phyloP scores from a whole-genome alignment of 1,140 invertebrate species.

The Drosophila sucinea region DNA sequence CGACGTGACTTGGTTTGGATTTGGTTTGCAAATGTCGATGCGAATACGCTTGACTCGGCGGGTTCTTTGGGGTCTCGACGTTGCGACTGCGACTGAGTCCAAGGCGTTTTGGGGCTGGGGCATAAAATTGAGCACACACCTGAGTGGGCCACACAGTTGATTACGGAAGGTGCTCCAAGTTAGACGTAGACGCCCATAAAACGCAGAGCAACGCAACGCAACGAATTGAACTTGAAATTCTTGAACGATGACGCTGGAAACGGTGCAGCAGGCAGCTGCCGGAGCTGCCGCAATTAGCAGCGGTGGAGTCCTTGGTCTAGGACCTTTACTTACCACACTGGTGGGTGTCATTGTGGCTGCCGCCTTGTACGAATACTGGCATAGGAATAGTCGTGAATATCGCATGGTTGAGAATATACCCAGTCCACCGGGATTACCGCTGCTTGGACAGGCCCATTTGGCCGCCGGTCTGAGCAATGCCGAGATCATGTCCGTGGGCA shows the following conservation, averaged over 20 bases:
- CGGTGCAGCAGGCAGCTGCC: constrained; percentile 60
- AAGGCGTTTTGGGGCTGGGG: constrained; percentile 5
- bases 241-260: constrained; percentile 68
- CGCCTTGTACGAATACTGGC: constrained; percentile 73
- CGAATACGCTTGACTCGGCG: constrained; percentile 61
- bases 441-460: constrained; percentile 86
- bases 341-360: constrained; percentile 62
- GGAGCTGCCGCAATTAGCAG: not conserved
- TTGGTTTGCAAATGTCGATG: constrained; percentile 58
- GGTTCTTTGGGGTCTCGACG: not conserved
- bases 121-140: constrained; percentile 46
- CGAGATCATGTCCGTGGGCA: constrained; percentile 83
- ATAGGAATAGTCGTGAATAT: constrained; percentile 68
- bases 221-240: not conserved
- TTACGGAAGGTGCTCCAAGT: constrained; percentile 38
- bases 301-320: constrained; percentile 44
- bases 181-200: constrained; percentile 33
- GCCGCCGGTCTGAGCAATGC: constrained; percentile 84
- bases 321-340: constrained; percentile 63
- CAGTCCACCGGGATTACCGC: constrained; percentile 84
- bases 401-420: constrained; percentile 84
- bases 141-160: constrained; percentile 52
- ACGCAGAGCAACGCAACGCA: not conserved
- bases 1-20: constrained; percentile 52
- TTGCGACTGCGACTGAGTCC: not conserved